Base-by-base conservation (phyloP, 2,888 invertebrate species). In the Tachystola acroxantha region DNA sequence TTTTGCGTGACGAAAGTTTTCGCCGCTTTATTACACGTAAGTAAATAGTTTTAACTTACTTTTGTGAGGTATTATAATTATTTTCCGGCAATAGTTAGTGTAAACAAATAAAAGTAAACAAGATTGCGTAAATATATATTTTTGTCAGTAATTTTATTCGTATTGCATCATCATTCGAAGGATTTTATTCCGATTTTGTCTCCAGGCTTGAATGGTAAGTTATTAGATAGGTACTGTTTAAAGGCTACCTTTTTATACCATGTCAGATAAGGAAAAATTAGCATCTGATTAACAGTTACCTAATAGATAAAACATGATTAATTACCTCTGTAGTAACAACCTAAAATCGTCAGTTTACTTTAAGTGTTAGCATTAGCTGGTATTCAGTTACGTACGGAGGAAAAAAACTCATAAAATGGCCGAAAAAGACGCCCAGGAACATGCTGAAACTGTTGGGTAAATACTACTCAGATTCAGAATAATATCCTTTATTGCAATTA, bases 1-100 rank as follows among this genome's bases (percentile, higher is more conserved):
- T 48, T 46, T 38, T 34, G 34, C 31, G 9, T 12, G 2, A 3
- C 14, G 5, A 25, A 25, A 10, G 11, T 27, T 53, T 37, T 37
- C 35, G 37, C 44, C 31, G 31, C 26, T n/a, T 5, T 10, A 27
- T 2, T 11, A 27, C 6, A 6, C 1, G 27, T 27, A 3, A 7
- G 4, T 26, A 27, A 27, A 3, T n/a, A 24, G 20, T 3, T 4
- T 7, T 27, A 27, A 3, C 10, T 7, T 7, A 3, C 4, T 27
- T 27, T 27, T 25, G 25, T 25, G 10, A 9, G 10, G 11, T 27
- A 27, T 22, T 2, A 24, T 24, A 24, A 24, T 37, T 42, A 42
- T 44, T 46, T 20, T 36, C 20, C 28, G 16, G 16, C 16, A 16
- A 6, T 16, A 16, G 3, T 24, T 1, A 24, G n/a, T 11, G 32